A percentile compares a stretch with the other conserved stretches of the same genome.
Evolutionary conservation across 2,888 invertebrate species (phyloP).

Genomic region (Leptopilina syphax): DNA sequence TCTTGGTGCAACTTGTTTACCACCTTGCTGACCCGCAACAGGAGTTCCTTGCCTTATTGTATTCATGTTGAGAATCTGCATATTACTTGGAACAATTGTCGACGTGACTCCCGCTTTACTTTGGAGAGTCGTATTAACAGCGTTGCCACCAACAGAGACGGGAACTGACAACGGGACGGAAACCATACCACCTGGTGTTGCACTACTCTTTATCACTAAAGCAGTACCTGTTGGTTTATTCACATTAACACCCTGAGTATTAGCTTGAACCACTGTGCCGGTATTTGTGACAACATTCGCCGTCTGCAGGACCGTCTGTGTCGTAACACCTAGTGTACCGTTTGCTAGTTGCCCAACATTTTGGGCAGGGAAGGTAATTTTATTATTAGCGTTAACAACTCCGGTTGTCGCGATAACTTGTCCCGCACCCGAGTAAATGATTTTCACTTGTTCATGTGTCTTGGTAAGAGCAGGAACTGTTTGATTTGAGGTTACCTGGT

Average conservation of each 20-base stretch:
- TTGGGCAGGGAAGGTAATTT: constrained; percentile 82
- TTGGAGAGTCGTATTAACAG: constrained; percentile 67
- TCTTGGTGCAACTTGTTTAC: constrained; percentile 83
- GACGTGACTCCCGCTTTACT: constrained; percentile 77
- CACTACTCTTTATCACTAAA: constrained; percentile 76
- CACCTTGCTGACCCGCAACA: constrained; percentile 83
- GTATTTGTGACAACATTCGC: constrained; percentile 74
- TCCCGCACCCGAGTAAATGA: constrained; percentile 73
- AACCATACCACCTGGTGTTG: constrained; percentile 73
- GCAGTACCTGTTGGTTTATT: constrained; percentile 74
- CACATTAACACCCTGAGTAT: constrained; percentile 62
- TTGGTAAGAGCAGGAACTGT: constrained; percentile 59
- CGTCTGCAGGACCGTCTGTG: constrained; percentile 79
- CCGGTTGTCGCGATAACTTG: constrained; percentile 73
- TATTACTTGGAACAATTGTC: constrained; percentile 84
- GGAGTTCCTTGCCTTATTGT: constrained; percentile 85
- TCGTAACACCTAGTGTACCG: constrained; percentile 83
- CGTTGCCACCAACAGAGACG: constrained; percentile 69
- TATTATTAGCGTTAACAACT: constrained; percentile 79
- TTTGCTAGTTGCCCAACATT: constrained; percentile 80
- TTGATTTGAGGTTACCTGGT: constrained; percentile 47
- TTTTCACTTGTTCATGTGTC: constrained; percentile 73
- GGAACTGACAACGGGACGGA: constrained; percentile 75
- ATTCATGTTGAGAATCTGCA: constrained; percentile 89
- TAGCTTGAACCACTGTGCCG: constrained; percentile 60